phyloP scores from a whole-genome alignment of 1,140 invertebrate species.

The Dermatophagoides farinae region DNA sequence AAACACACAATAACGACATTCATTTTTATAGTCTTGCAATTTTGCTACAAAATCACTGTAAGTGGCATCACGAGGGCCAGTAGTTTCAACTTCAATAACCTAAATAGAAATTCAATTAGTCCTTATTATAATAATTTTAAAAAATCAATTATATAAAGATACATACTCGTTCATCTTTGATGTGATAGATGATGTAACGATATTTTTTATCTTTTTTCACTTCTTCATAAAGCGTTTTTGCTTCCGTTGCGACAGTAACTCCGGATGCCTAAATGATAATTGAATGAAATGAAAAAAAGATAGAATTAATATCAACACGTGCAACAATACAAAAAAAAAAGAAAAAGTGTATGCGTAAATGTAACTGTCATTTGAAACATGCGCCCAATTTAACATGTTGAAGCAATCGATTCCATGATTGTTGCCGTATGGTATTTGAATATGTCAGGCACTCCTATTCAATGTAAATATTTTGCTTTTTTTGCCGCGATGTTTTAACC shows the following conservation, averaged over 20 bases:
- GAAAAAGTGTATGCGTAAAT: no score
- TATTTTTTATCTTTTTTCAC: slow-evolving; percentile 93
- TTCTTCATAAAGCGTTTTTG: slow-evolving; percentile 84
- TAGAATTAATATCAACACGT: not conserved
- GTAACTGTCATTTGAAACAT: no score
- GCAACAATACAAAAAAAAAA: not conserved
- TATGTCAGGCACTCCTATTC: no score
- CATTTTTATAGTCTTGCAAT: slow-evolving; percentile 64
- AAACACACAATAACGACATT: slow-evolving; percentile 61
- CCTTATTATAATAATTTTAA: not conserved
- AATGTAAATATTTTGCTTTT: no score
- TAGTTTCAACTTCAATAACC: slow-evolving; percentile 22
- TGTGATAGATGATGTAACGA: slow-evolving; percentile 84
- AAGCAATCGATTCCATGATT: no score
- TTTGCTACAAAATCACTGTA: slow-evolving; percentile 77
- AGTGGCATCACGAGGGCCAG: slow-evolving; percentile 49
- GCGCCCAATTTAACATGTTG: no score
- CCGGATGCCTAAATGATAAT: slow-evolving; percentile 58
- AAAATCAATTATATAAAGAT: no score
- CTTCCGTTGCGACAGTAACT: slow-evolving; percentile 77
- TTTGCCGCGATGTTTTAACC: no score
- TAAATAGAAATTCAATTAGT: not conserved
- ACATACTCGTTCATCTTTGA: slow-evolving; percentile 69
- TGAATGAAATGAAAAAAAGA: slow-evolving; percentile 8
- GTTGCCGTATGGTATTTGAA: no score